Conservation (phyloP, 2,888 invertebrate genomes). For the Ornithoptera alexandrae region DNA sequence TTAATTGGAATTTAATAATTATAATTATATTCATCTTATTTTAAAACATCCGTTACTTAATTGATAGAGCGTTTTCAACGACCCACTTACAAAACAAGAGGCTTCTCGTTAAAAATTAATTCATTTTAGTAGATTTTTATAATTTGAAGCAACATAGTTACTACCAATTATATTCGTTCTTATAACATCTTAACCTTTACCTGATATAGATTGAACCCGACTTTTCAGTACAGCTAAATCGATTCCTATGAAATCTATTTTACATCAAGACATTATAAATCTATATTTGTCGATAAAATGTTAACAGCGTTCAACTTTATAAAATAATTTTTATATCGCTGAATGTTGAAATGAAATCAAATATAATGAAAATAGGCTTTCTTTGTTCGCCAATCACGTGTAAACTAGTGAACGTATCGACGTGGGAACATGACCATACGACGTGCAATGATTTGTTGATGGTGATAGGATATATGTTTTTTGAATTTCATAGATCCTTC, state of each 20-base stretch:
- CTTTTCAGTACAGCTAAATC: not conserved
- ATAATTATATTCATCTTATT: conserved; percentile 24
- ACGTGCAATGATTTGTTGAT: no score
- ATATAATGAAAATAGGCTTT: not conserved
- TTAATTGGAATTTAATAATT: no score
- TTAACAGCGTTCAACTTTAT: not conserved
- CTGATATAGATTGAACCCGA: not conserved
- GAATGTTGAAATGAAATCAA: not conserved
- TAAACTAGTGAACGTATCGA: no score
- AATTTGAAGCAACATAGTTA: not conserved
- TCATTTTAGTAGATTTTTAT: not conserved
- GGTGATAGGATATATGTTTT: no score
- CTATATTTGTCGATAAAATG: not conserved
- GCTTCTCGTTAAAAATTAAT: conserved; percentile 12
- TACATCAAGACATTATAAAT: not conserved
- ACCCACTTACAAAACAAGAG: conserved; percentile 12
- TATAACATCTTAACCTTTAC: not conserved
- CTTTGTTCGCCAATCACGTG: no score
- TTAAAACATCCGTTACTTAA: conserved; percentile 21
- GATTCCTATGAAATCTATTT: not conserved
- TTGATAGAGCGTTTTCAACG: conserved; percentile 13
- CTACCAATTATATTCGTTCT: not conserved
- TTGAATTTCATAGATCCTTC: no score
- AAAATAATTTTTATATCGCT: not conserved
- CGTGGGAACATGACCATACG: no score